Evolutionary conservation across 2,888 invertebrate genomes (phyloP).

Genomic region (Nycteola revayana): DNA sequence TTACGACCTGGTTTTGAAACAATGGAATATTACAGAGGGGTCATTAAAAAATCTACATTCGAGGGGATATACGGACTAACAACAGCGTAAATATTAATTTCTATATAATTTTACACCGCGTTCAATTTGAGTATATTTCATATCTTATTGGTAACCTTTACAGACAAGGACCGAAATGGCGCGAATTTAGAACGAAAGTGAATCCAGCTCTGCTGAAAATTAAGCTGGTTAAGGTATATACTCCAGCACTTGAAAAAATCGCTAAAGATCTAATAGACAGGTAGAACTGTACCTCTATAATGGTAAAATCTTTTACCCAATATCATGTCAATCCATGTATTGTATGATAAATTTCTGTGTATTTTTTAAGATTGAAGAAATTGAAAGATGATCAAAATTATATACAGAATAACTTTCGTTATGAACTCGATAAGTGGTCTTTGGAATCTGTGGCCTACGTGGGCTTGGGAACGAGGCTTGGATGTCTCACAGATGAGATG

Average conservation of each 20-base stretch:
- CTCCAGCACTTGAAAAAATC: constrained; percentile 72
- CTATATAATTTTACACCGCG: too few relatives aligned
- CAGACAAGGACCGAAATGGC: constrained; percentile 85
- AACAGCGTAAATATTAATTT: constrained; percentile 53
- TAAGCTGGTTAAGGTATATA: constrained; percentile 77
- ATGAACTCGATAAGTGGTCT: constrained; percentile 83
- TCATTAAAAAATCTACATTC: constrained; percentile 49
- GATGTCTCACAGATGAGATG: constrained; percentile 53
- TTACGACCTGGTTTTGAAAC: constrained; percentile 64
- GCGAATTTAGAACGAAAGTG: constrained; percentile 84
- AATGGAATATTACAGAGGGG: constrained; percentile 59
- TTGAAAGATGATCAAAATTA: constrained; percentile 48
- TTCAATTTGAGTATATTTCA: not conserved
- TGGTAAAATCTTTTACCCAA: too few relatives aligned
- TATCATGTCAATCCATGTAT: too few relatives aligned
- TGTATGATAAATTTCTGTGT: not conserved
- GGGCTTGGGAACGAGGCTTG: constrained; percentile 59
- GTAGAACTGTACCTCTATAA: constrained; percentile 42
- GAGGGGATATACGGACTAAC: constrained; percentile 62
- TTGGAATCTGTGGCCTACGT: constrained; percentile 79
- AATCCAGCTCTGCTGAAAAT: constrained; percentile 86
- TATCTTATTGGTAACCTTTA: constrained; percentile 11
- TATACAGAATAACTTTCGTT: constrained; percentile 63
- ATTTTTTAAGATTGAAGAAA: constrained; percentile 49
- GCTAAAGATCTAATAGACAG: constrained; percentile 62